Base-by-base conservation (phyloP, 2,888 invertebrate genomes). In the Cremastobaeus sp. region DNA sequence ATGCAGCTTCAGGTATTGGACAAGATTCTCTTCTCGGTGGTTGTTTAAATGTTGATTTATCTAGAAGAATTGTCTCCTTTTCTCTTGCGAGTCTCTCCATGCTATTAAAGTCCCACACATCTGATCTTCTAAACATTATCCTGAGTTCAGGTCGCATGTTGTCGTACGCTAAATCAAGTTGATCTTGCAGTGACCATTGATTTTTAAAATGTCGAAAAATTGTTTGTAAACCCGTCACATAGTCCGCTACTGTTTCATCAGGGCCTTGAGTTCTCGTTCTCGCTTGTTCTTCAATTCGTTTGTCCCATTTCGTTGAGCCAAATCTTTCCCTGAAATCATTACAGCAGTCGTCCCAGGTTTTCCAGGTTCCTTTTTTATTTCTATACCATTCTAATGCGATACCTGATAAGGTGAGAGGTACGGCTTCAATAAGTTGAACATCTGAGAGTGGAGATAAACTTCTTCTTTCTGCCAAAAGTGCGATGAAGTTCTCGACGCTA, bases 121-220 rank as follows among this genome's bases (percentile, higher is more conserved):
- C 59, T 25, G 11, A 1, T n/a, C 60, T 11, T 1, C 48, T 14
- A 20, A 60, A 30, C 32, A 50, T 30, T 8, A 28, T 3, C 20
- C 28, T 60, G 1, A 60, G 11, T 12, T 60, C 60, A 9, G 47
- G 60, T 39, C n/a, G 35, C 5, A 60, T 15, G 9, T 60, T 48
- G 6, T 48, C 48, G 6, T 48, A 60, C 1, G 37, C 35, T 9
- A 48, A 11, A 28, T 60, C 50, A 8, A 62, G n/a, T n/a, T 62
- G 48, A 20, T 50, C 39, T 6, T 9, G 0, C 3, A 39, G 12
- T 3, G 18, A 1, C 17, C 37, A 28, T 15, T 12, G 18, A 3
- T 30, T 30, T 14, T 39, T 12, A 34, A 30, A 57, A 34, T 57
- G 14, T 9, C 34, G 32, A 34, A 57, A 57, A 6, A 57, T 57